Evolutionary conservation across 2,113 vertebrate species (phyloP), one percentile per base, ranked within the genome.

Genomic region (Anguilla rostrata): DNA sequence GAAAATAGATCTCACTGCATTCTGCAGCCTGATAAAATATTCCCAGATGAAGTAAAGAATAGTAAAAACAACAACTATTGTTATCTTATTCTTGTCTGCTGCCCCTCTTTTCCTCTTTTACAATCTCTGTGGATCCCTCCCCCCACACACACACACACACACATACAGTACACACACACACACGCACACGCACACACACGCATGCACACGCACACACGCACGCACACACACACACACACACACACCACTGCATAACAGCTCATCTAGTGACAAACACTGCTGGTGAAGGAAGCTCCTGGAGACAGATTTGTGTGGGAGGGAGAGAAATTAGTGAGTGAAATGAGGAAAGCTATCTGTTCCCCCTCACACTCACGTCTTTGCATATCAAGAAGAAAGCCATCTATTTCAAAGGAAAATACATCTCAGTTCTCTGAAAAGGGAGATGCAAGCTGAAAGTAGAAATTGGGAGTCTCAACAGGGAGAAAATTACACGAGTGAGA

Each of bases 381-480:
- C 71, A 75, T 75, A 75, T 75, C 71, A 75, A 75, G 71, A 75
- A 34, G 71, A 75, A 75, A n/a, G 71, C n/a, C n/a, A 12, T 75
- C 34, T 34, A 29, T 75, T 75, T 75, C 71, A 75, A 75, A 75
- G 26, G 26, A 34, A 34, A 34, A 75, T 75, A 75, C 71, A 75
- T 75, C 34, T 34, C n/a, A 75, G 71, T 75, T 75, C 71, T 75
- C 71, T 75, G 71, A 75, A 75, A 75, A n/a, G 71, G 71, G 71
- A 75, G 71, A 75, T 7, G 26, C 26, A 75, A 75, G 26, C 71
- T 75, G 71, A 75, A 75, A 75, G 71, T 71, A 71, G 63, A 71
- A n/a, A 71, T 26, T 71, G 26, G 63, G 63, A n/a, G 63, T 34
- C 71, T 75, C n/a, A 75, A 75, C 71, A 75, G 71, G n/a, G 71